phyloP scores from a whole-genome alignment of 2,888 invertebrate species.

The Catocala fraxini region DNA sequence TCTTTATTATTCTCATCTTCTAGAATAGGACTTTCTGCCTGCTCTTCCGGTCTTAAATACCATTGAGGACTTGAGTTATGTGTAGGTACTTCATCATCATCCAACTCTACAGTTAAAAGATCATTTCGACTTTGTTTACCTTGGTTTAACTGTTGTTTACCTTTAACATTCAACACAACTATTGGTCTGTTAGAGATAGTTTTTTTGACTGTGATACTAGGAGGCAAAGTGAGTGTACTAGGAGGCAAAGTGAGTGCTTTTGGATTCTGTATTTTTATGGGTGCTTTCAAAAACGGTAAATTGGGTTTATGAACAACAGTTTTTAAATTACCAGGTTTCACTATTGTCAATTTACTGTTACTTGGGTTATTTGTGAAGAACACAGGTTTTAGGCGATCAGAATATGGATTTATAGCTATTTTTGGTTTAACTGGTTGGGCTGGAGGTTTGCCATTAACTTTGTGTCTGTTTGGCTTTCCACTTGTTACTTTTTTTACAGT shows the following conservation, averaged over 20 bases:
- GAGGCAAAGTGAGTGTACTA: conserved; percentile 67
- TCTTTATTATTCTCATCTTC: conserved; percentile 75
- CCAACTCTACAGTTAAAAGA: conserved; percentile 73
- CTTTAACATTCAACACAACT: conserved; percentile 38
- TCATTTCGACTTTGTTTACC: conserved; percentile 28
- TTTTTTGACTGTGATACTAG: conserved; percentile 71
- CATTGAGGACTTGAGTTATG: conserved; percentile 67
- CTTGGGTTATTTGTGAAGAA: conserved; percentile 32
- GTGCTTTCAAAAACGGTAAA: conserved; percentile 33
- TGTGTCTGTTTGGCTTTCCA: conserved; percentile 17
- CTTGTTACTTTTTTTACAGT: conserved; percentile 55
- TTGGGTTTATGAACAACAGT: neutral
- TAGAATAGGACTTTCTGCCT: conserved; percentile 35
- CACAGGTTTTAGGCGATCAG: conserved; percentile 28
- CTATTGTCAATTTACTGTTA: conserved; percentile 49
- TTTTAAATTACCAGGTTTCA: conserved; percentile 35
- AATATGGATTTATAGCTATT: conserved; percentile 49
- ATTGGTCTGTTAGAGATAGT: conserved; percentile 43
- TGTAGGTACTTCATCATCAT: conserved; percentile 70
- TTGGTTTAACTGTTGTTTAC: conserved; percentile 28
- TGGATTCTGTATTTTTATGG: conserved; percentile 46
- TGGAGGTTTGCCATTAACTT: conserved; percentile 11
- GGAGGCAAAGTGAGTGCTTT: conserved; percentile 65
- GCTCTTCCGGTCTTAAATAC: conserved; percentile 80
- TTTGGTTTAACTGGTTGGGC: conserved; percentile 9